Base-by-base conservation (phyloP, 2,888 invertebrate species). In the Hyppa rectilinea region DNA sequence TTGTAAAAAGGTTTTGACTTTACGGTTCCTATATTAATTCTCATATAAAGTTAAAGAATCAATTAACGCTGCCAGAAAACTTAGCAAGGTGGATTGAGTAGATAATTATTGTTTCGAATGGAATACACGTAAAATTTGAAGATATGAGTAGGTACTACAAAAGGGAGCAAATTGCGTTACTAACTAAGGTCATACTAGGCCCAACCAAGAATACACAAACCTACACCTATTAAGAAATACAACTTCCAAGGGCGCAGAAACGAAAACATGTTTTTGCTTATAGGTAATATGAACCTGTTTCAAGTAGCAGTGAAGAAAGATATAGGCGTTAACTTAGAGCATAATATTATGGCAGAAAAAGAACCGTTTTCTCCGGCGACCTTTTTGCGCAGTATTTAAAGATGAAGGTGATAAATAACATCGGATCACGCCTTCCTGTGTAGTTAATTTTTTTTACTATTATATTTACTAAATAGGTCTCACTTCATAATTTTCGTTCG, bases 271-370 rank as follows among this genome's bases (percentile, higher is more conserved):
- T 31, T 5, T 62, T 49, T 36, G 31, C 34, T 23, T 29, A 31
- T n/a, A n/a, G n/a, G n/a, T n/a, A n/a, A n/a, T n/a, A n/a, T 26
- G 31, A 38, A 71, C 45, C 75, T 23, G 47, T 56, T 49, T 55
- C n/a, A 6, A 29, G 10, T 31, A 59, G 38, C n/a, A 61, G 36
- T 47, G 26, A 38, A 38, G 23, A 38, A 23, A 38, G 23, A n/a
- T 31, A 43, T 10, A 43, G 14, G 43, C n/a, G n/a, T 64, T 10
- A 34, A 65, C 14, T 12, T 45, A 4, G 17, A 36, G 26, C 34
- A n/a, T 29, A 36, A n/a, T 29, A 36, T 36, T 36, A 29, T 23
- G 36, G 23, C 68, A 49, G 47, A 49, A 49, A 31, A 40, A 40
- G 0, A 5, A 43, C 47, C 12, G 26, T 49, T 59, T 71, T 58